A percentile compares a stretch with the other conserved stretches of the same genome.
Conservation (phyloP, 2,113 vertebrate genomes). For the Crypturellus undulatus region DNA sequence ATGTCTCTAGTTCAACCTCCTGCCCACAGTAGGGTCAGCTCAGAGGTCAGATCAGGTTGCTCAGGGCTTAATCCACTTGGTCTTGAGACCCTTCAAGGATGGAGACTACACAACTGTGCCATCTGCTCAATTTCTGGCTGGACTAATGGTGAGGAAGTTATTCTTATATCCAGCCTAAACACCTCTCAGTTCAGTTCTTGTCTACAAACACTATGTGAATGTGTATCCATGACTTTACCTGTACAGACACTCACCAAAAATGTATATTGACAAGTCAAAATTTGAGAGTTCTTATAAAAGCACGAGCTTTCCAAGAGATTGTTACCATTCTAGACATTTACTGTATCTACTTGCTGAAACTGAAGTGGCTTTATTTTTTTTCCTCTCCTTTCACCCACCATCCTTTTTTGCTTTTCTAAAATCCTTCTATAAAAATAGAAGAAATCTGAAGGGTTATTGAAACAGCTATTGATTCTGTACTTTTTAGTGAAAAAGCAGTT, state of each 20-base stretch:
- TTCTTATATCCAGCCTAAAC: neutral
- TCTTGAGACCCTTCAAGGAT: fast-evolving
- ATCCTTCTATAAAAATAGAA: neutral
- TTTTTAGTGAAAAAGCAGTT: neutral
- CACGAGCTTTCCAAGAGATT: neutral
- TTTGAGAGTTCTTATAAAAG: neutral
- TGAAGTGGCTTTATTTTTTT: neutral
- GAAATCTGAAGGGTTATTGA: neutral
- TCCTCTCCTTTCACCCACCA: neutral
- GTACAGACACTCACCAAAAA: neutral
- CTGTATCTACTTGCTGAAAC: neutral
- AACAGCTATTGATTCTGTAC: neutral
- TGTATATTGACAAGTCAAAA: neutral
- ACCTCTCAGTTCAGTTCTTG: neutral
- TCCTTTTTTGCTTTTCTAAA: neutral
- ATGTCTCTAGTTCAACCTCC: neutral
- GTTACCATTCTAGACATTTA: neutral
- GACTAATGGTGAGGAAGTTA: neutral
- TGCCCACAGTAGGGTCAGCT: neutral
- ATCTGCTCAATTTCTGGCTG: neutral
- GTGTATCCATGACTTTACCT: neutral
- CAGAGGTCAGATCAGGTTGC: neutral
- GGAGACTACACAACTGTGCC: neutral
- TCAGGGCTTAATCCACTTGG: neutral
- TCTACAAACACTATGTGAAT: fast-evolving